A percentile compares a stretch with the other conserved stretches of the same genome.
Evolutionary conservation across 1,140 invertebrate species (phyloP).

Genomic region (Drosophila teissieri): DNA sequence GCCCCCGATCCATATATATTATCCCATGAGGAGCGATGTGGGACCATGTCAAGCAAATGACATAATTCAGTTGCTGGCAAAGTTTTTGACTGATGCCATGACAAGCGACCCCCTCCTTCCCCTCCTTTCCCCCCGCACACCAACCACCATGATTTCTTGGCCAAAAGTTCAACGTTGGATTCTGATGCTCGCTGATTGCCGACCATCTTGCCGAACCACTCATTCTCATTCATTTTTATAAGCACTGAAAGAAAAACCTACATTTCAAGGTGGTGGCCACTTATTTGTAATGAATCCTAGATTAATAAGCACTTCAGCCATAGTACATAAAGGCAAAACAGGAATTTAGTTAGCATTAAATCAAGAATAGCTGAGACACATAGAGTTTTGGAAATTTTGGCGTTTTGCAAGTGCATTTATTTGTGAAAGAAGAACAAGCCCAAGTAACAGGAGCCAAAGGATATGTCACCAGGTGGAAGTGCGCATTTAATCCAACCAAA

Average conservation of each 20-base stretch:
- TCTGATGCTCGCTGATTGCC: slow-evolving; percentile 79
- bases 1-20: not conserved
- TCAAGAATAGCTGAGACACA: too few species aligned
- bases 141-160: slow-evolving; percentile 33
- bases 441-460: slow-evolving; percentile 28
- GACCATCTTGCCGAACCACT: slow-evolving; percentile 42
- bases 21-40: slow-evolving; percentile 11
- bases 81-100: slow-evolving; percentile 75
- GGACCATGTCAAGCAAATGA: slow-evolving; percentile 69
- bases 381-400: too few species aligned
- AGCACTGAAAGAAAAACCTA: slow-evolving; percentile 16
- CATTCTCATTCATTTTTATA: slow-evolving; percentile 7
- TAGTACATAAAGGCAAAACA: too few species aligned
- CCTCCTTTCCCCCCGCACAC: slow-evolving; percentile 4
- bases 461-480: slow-evolving; percentile 79
- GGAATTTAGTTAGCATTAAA: too few species aligned
- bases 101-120: slow-evolving; percentile 46
- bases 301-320: too few species aligned
- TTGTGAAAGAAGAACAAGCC: slow-evolving; percentile 12
- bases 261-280: too few species aligned
- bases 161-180: slow-evolving; percentile 74
- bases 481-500: slow-evolving; percentile 79
- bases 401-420: slow-evolving; percentile 6
- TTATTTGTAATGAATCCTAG: too few species aligned
- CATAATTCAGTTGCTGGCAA: slow-evolving; percentile 82